These are phyloP conservation scores for Vidua chalybeata DNA, from an alignment of 2,113 vertebrate genomes.

Conservation along the genomic window DNA sequence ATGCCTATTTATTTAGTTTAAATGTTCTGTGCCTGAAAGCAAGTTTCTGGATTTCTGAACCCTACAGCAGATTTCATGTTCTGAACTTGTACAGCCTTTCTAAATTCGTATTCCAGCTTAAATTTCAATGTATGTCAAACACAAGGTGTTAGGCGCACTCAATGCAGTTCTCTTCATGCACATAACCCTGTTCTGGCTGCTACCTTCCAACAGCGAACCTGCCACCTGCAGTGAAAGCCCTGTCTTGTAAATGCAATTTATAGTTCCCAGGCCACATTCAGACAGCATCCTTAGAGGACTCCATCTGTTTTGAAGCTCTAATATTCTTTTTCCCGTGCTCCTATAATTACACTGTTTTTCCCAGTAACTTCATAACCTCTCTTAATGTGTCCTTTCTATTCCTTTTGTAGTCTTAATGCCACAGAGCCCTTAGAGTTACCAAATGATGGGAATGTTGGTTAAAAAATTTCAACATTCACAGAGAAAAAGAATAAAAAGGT, in stretches of 20 bases:
- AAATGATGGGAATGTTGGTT: neutral
- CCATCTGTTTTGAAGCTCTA: conserved; percentile 50
- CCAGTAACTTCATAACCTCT: neutral
- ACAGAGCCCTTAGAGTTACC: neutral
- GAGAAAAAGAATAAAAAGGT: neutral
- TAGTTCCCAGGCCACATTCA: conserved; percentile 3
- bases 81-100: neutral
- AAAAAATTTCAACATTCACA: neutral
- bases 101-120: neutral
- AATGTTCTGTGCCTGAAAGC: neutral
- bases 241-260: conserved; percentile 43
- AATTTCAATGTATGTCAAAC: neutral
- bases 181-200: conserved; percentile 11
- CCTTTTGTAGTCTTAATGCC: neutral
- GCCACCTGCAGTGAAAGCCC: conserved; percentile 26
- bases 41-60: neutral
- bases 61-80: neutral
- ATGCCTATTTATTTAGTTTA: neutral
- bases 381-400: neutral
- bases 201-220: neutral
- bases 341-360: neutral
- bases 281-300: conserved; percentile 35
- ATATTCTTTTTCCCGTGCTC: neutral
- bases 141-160: conserved; percentile 26
- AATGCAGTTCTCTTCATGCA: neutral